A percentile compares a stretch with the other conserved stretches of the same genome.
phyloP scores from a whole-genome alignment of 2,113 vertebrate species.

The Tragelaphus strepsiceros region DNA sequence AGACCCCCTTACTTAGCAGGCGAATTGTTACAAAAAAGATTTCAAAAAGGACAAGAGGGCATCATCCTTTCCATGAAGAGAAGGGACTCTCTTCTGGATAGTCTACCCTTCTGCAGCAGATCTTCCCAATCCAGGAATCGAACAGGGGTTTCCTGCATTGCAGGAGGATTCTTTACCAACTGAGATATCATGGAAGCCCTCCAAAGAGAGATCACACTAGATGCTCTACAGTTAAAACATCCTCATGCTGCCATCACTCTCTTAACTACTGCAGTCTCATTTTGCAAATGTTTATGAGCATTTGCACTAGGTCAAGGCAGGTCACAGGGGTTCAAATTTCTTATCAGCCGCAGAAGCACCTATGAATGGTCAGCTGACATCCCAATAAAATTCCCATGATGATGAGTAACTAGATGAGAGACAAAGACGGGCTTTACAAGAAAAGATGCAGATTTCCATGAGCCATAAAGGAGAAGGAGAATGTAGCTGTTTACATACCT shows the following conservation, averaged over 20 bases:
- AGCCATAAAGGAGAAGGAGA: neutral
- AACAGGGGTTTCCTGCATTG: neutral
- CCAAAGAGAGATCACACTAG: neutral
- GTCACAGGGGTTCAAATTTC: neutral
- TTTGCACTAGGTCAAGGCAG: neutral
- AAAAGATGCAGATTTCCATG: neutral
- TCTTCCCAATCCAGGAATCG: neutral
- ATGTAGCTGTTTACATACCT: neutral
- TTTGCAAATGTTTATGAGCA: neutral
- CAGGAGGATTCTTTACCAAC: neutral
- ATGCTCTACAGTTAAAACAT: neutral
- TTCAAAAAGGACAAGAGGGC: neutral
- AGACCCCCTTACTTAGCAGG: accelerated
- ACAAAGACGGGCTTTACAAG: neutral
- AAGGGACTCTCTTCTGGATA: neutral
- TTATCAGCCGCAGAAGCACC: neutral
- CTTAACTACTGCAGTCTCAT: neutral
- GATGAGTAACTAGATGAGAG: neutral
- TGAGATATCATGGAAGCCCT: neutral
- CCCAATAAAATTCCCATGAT: neutral
- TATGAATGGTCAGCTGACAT: neutral
- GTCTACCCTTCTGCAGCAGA: neutral
- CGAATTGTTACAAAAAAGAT: neutral
- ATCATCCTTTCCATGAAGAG: neutral
- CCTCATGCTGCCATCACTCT: neutral